Conservation (phyloP, 2,797 vertebrate genomes). For the Esox lucius region DNA sequence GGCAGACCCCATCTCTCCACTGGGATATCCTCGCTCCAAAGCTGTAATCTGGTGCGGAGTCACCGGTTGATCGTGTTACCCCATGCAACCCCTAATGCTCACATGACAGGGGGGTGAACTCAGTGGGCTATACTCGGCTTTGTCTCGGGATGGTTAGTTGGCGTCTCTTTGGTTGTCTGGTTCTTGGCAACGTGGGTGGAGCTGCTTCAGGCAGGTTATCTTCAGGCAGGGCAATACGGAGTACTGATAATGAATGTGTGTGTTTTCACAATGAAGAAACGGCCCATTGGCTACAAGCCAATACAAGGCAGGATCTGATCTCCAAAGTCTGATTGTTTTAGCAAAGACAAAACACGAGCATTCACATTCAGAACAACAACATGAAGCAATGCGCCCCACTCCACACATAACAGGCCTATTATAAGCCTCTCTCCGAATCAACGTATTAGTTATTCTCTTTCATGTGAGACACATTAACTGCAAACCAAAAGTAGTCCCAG, state of each 20-base stretch:
- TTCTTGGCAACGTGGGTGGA: too few relatives aligned
- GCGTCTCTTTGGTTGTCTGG: too few relatives aligned
- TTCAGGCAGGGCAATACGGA: neutral
- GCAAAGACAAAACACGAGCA: slow-evolving; percentile 13
- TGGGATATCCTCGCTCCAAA: too few relatives aligned
- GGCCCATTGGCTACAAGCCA: neutral
- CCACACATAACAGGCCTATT: slow-evolving; percentile 33
- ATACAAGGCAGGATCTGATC: neutral
- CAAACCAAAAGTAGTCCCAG: slow-evolving; percentile 24
- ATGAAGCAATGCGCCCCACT: slow-evolving; percentile 20
- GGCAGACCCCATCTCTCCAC: too few relatives aligned
- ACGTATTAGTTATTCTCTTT: slow-evolving; percentile 36
- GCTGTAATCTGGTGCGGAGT: too few relatives aligned
- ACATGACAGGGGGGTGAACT: too few relatives aligned
- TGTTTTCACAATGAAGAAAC: neutral
- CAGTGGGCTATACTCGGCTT: too few relatives aligned
- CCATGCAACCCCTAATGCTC: too few relatives aligned
- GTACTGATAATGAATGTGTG: neutral
- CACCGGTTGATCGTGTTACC: too few relatives aligned
- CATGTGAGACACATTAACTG: slow-evolving; percentile 15
- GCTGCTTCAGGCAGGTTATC: too few relatives aligned
- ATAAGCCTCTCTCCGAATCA: neutral
- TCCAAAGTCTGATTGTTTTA: neutral
- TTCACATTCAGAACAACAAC: slow-evolving; percentile 8
- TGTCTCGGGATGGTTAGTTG: too few relatives aligned